Conservation (phyloP, 2,113 vertebrate genomes). For the Lamprologus lemairii region DNA sequence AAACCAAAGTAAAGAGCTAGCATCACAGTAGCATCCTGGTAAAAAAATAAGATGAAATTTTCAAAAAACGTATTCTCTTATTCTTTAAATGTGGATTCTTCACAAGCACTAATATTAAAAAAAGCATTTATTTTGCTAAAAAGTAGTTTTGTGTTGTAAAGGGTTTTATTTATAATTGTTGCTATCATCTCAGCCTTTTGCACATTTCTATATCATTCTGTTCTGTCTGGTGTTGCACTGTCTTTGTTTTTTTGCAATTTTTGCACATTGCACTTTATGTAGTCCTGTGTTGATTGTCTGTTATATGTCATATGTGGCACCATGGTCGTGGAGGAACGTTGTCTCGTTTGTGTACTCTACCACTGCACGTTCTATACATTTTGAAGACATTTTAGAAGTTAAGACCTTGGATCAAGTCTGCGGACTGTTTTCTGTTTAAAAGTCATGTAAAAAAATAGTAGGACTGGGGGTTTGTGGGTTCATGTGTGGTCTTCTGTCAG, state of each 20-base stretch:
- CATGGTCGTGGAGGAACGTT: not conserved
- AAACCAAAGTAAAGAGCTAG: not conserved
- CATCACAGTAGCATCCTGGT: not conserved
- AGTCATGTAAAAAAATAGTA: not conserved
- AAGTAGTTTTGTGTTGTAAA: not conserved
- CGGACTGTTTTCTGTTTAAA: not conserved
- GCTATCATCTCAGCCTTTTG: not conserved
- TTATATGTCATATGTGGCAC: not conserved
- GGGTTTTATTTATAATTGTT: not conserved
- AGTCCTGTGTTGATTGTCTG: not conserved
- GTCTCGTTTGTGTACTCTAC: not conserved
- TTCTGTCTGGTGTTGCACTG: fast-evolving
- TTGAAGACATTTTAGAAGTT: not conserved
- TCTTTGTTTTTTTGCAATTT: not conserved
- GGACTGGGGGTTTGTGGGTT: not conserved
- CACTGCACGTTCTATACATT: not conserved
- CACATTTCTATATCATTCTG: not conserved
- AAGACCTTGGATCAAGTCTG: not conserved
- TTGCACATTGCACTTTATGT: not conserved
- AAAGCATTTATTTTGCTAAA: not conserved
- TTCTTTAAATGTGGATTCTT: not conserved
- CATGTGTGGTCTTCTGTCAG: not conserved
- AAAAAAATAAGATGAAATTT: not conserved
- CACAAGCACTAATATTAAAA: not conserved
- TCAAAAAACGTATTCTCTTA: fast-evolving